These are phyloP conservation scores for Cheilosia vernalis DNA, from an alignment of 2,888 invertebrate species.

Conservation along the genomic window DNA sequence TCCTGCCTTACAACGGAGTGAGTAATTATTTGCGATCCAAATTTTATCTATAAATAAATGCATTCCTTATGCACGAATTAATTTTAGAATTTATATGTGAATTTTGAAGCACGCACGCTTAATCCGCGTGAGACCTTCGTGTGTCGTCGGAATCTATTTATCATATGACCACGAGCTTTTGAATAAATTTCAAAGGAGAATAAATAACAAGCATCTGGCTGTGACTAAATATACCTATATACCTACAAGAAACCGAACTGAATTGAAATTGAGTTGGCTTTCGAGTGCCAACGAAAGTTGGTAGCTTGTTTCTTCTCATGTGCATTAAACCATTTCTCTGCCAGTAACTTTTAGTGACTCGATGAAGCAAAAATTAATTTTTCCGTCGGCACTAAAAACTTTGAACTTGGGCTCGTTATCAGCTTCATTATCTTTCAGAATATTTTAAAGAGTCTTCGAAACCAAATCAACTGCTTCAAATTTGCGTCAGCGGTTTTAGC, in stretches of 20 bases:
- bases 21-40: conserved; percentile 11
- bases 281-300: too few relatives aligned
- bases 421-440: too few relatives aligned
- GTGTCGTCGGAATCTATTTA: conserved; percentile 17
- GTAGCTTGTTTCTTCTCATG: too few relatives aligned
- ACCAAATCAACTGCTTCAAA: too few relatives aligned
- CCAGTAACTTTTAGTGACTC: too few relatives aligned
- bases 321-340: too few relatives aligned
- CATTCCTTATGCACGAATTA: conserved; percentile 6
- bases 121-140: conserved; percentile 27
- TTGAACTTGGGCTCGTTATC: too few relatives aligned
- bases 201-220: conserved; percentile 33
- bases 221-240: neutral
- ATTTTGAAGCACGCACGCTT: conserved; percentile 14
- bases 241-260: too few relatives aligned
- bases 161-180: conserved; percentile 35
- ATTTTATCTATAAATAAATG: neutral
- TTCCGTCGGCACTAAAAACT: too few relatives aligned
- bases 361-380: too few relatives aligned
- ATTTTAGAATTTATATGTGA: conserved; percentile 1
- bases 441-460: neutral
- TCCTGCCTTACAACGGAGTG: conserved; percentile 34
- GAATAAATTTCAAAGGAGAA: conserved; percentile 29
- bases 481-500: neutral
- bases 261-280: too few relatives aligned